These are phyloP conservation scores for Scaptomyza graminum DNA, from an alignment of 1,140 invertebrate species.

Conservation along the genomic window DNA sequence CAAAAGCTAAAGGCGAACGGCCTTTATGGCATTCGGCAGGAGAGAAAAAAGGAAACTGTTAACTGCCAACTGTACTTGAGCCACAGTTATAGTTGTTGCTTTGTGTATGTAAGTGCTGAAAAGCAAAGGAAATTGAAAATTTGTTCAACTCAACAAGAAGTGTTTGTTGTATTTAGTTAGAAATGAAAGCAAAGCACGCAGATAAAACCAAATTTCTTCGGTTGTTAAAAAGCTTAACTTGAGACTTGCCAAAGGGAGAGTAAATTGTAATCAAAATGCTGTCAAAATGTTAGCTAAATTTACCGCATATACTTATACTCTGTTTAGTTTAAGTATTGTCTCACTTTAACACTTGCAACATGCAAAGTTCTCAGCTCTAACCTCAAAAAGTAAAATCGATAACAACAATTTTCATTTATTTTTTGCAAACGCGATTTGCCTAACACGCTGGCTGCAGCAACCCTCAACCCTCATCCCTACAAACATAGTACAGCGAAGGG, in stretches of 20 bases:
- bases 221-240: neutral
- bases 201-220: constrained; percentile 13
- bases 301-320: neutral
- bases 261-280: neutral
- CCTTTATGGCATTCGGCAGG: constrained; percentile 18
- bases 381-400: constrained; percentile 40
- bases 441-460: constrained; percentile 50
- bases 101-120: constrained; percentile 9
- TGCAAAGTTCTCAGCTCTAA: constrained; percentile 3
- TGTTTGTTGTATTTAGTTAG: constrained; percentile 33
- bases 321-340: too few species aligned
- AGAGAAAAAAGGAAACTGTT: constrained; percentile 25
- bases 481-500: neutral
- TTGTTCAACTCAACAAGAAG: constrained; percentile 22
- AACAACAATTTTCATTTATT: constrained; percentile 33
- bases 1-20: constrained; percentile 18
- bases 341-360: constrained; percentile 10
- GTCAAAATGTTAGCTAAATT: neutral
- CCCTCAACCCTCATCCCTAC: constrained; percentile 63
- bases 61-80: constrained; percentile 68
- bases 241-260: neutral
- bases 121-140: constrained; percentile 67
- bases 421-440: constrained; percentile 48
- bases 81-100: constrained; percentile 22
- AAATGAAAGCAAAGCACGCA: constrained; percentile 23